Evolutionary conservation across 30 jellyfish, hydroid and myxozoan genomes (phyloP).

Genomic region (Aurelia sp.): DNA sequence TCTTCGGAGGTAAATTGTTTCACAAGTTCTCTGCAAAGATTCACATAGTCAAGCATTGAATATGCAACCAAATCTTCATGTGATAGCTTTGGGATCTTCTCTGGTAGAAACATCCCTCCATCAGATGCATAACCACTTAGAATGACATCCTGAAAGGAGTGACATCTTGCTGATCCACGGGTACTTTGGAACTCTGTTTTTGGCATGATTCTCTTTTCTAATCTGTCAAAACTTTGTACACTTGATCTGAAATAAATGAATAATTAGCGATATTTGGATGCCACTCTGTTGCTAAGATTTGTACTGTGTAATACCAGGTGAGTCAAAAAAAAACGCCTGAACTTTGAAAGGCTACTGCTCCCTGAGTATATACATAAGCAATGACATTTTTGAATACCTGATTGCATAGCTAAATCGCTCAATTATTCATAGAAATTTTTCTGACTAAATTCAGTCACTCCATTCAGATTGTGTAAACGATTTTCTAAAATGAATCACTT

Average conservation of each 20-base stretch:
- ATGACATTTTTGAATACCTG: no score
- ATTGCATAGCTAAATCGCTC: no score
- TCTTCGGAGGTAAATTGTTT: conserved; percentile 41
- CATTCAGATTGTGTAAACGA: no score
- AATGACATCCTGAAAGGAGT: conserved; percentile 71
- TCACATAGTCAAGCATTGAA: conserved; percentile 42
- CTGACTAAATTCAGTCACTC: no score
- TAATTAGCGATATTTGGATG: neutral
- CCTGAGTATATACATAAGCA: no score
- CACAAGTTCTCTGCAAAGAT: conserved; percentile 62
- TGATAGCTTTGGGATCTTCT: conserved; percentile 57
- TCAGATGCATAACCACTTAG: conserved; percentile 69
- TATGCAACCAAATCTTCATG: conserved; percentile 26
- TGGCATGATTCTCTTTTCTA: no score
- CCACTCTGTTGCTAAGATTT: no score
- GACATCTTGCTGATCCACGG: conserved; percentile 35
- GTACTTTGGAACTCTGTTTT: conserved; percentile 72
- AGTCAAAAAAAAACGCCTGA: no score
- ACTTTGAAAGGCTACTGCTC: no score
- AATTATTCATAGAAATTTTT: no score
- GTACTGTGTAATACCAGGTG: no score
- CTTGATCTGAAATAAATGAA: neutral
- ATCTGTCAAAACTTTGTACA: neutral
- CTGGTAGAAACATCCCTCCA: conserved; percentile 87
- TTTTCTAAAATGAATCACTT: no score